phyloP scores from a whole-genome alignment of 2,888 invertebrate species.

The Icerya purchasi region DNA sequence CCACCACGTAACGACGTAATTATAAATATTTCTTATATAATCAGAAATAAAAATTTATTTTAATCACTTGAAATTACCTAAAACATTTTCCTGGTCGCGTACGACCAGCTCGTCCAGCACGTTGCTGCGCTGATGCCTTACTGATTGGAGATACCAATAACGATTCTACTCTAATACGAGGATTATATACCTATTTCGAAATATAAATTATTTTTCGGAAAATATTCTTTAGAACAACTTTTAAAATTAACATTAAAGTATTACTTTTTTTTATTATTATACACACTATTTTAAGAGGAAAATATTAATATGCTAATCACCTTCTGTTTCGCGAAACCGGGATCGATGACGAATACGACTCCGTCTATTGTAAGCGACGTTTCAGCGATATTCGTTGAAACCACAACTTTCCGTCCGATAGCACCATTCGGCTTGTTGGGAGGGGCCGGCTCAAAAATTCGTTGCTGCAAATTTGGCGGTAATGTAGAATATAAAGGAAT shows the following conservation, averaged over 20 bases:
- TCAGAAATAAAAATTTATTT: too few relatives aligned
- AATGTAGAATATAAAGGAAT: conserved; percentile 96
- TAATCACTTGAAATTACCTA: conserved; percentile 24
- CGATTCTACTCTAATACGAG: conserved; percentile 82
- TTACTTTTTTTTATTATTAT: too few relatives aligned
- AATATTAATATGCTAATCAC: too few relatives aligned
- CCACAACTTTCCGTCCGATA: conserved; percentile 80
- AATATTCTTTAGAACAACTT: conserved; percentile 7
- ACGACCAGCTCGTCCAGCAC: conserved; percentile 92
- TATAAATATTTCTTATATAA: too few relatives aligned
- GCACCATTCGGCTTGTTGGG: conserved; percentile 73
- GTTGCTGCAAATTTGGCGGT: conserved; percentile 87
- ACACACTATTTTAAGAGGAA: too few relatives aligned
- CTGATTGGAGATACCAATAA: conserved; percentile 94
- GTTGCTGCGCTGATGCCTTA: conserved; percentile 95
- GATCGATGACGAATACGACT: conserved; percentile 98
- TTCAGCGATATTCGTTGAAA: conserved; percentile 98
- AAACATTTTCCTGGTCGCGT: conserved; percentile 98
- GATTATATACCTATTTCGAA: conserved; percentile 51
- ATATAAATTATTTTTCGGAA: conserved; percentile 29
- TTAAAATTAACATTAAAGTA: too few relatives aligned
- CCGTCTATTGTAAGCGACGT: conserved; percentile 98
- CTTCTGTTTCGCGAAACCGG: conserved; percentile 98
- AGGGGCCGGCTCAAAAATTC: conserved; percentile 93
- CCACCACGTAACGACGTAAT: too few relatives aligned